A percentile compares a stretch with the other conserved stretches of the same genome.
These are phyloP conservation scores for Diaperis boleti DNA, from an alignment of 2,888 invertebrate species.

Conservation along the genomic window DNA sequence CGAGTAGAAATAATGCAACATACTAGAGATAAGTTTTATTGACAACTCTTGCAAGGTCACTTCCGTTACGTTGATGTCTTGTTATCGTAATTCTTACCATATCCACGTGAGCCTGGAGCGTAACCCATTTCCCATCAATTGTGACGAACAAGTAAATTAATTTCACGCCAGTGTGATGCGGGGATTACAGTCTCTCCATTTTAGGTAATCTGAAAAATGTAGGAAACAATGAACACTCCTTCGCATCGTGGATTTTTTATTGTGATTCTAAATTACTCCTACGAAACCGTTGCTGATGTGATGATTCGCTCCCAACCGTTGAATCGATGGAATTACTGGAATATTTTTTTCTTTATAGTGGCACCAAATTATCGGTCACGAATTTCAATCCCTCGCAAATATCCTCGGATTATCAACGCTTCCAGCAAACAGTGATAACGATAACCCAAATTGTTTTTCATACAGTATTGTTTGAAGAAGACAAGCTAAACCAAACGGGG, in stretches of 20 bases:
- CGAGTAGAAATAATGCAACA: conserved; percentile 11
- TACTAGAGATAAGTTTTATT: conserved; percentile 13
- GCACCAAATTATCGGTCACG: conserved; percentile 27
- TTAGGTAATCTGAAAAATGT: conserved; percentile 10
- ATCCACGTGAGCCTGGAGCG: conserved; percentile 10
- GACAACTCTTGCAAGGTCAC: conserved; percentile 14
- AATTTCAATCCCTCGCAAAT: conserved; percentile 25
- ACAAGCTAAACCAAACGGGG: conserved; percentile 1
- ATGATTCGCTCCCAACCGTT: conserved; percentile 15
- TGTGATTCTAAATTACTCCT: conserved; percentile 4
- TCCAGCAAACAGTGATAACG: conserved; percentile 28
- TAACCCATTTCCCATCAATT: conserved; percentile 23
- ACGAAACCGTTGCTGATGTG: conserved; percentile 13
- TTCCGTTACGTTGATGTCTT: conserved; percentile 34
- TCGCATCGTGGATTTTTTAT: background rate
- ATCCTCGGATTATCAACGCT: conserved; percentile 6
- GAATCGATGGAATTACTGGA: conserved; percentile 14
- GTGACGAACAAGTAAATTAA: conserved; percentile 3
- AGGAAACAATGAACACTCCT: conserved; percentile 1
- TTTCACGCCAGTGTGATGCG: conserved; percentile 9
- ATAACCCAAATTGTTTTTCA: conserved; percentile 36
- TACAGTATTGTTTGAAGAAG: conserved; percentile 12
- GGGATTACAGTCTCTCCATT: conserved; percentile 2
- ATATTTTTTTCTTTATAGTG: too few relatives aligned
- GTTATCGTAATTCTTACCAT: conserved; percentile 25